Base-by-base conservation (phyloP, 1,140 invertebrate genomes). In the Vollenhovia emeryi region DNA sequence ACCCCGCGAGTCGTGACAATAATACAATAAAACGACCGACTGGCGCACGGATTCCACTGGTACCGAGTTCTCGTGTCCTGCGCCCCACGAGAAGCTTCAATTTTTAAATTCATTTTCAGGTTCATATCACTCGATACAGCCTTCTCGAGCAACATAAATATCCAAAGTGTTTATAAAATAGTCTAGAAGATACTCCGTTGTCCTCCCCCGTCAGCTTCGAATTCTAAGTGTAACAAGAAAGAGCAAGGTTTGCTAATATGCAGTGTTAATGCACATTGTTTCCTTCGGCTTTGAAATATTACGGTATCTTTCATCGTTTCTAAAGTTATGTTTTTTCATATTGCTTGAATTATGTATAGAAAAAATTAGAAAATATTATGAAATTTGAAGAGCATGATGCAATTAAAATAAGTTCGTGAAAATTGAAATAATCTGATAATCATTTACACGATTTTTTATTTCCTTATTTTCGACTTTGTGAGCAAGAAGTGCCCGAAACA, bases 1-100 rank as follows among this genome's bases (percentile, higher is more conserved):
- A 62, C 9, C 27, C 48, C 66, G 85, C 87, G 64, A 86, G 88
- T 66, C 83, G 87, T 69, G 84, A 90, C 89, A 91, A 92, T 93
- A 89, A 92, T 84, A 91, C 87, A 86, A 90, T 92, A 93, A 92
- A 93, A 84, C 69, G 24, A 52, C 30, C 15, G 57, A 48, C 33
- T 9, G 2, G 11, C 5, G 21, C 3, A 45, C 21, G 60, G 55
- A 71, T 78, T 69, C 69, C 55, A 87, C 55, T 60, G 55, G 13
- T 6, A 43, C 15, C 69, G 71, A 62, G 36, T 27, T 36, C 24
- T 60, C 18, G 30, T 13, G 15, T 30, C 24, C 7, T 33, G 18
- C 15, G 50, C 30, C 13, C 24, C 13, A 33, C 6, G 3, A 21
- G 21, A 21, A 43, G 60, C 3, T 60, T 45, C 24, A 15, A 24